Conservation (phyloP, 2,888 invertebrate species). For the Pachliopta kotzebuea region DNA sequence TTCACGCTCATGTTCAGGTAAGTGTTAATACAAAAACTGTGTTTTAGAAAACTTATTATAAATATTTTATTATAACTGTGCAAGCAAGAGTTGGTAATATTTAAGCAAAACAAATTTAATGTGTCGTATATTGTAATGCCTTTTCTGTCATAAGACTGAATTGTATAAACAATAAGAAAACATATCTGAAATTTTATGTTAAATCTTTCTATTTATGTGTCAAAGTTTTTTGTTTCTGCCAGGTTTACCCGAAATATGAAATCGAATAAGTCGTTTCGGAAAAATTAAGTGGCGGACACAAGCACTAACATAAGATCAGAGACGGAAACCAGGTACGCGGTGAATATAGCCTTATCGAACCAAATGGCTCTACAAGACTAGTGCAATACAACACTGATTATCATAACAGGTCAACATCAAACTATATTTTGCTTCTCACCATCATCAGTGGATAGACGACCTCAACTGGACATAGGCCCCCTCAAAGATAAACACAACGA, state of each 20-base stretch:
- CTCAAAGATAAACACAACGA: too few species aligned
- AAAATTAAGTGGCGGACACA: conserved; percentile 79
- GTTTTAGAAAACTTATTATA: too few species aligned
- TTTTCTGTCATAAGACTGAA: too few species aligned
- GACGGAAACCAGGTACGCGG: conserved; percentile 80
- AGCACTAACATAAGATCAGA: conserved; percentile 75
- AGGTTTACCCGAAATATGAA: conserved; percentile 80
- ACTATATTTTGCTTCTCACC: too few species aligned
- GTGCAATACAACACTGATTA: conserved; percentile 81
- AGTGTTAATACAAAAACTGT: conserved; percentile 39
- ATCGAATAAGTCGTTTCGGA: conserved; percentile 81
- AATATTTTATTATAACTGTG: too few species aligned
- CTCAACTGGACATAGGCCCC: too few species aligned
- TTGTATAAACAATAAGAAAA: too few species aligned
- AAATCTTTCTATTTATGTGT: background rate
- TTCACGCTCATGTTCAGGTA: conserved; percentile 59
- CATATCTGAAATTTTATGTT: too few species aligned
- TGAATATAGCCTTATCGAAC: conserved; percentile 78
- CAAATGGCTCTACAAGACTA: conserved; percentile 78
- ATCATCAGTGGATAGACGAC: too few species aligned
- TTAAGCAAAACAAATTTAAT: background rate
- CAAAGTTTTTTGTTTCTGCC: conserved; percentile 8
- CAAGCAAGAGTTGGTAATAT: too few species aligned
- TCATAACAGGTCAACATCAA: conserved; percentile 80
- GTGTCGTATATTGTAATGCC: too few species aligned